Evolutionary conservation across 2,113 vertebrate genomes (phyloP).

Genomic region (Malurus elegans): DNA sequence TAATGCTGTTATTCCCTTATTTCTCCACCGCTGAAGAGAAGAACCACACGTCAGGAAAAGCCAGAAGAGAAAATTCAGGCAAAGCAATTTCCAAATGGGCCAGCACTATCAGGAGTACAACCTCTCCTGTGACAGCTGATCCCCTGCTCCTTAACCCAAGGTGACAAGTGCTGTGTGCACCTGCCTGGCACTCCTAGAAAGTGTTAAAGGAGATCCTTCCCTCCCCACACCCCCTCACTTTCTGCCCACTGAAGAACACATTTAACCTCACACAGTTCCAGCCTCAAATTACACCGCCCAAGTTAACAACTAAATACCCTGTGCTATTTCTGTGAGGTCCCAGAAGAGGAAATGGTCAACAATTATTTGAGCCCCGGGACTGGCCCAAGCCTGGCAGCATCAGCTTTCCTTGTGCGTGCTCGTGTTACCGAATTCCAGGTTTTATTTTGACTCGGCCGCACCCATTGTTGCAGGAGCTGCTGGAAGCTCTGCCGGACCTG

Average conservation of each 20-base stretch:
- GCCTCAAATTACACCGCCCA: background rate
- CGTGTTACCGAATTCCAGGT: background rate
- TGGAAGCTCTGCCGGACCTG: background rate
- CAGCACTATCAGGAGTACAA: background rate
- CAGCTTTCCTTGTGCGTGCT: background rate
- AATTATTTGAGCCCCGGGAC: background rate
- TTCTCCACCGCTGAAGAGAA: background rate
- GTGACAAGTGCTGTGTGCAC: background rate
- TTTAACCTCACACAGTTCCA: background rate
- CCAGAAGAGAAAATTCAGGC: background rate
- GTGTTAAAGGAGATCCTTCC: background rate
- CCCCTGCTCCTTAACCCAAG: background rate
- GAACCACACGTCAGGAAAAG: background rate
- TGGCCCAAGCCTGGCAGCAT: background rate
- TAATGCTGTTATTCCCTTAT: background rate
- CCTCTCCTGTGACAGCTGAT: background rate
- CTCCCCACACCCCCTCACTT: background rate
- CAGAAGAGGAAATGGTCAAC: constrained; percentile 16
- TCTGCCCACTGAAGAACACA: background rate
- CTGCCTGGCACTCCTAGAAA: background rate
- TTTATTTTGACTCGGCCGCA: background rate
- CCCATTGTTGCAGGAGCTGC: background rate
- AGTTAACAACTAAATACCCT: background rate
- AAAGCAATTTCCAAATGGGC: background rate
- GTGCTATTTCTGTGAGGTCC: background rate